Evolutionary conservation across 2,113 vertebrate species (phyloP).

Genomic region (Epinephelus cyanopodus): DNA sequence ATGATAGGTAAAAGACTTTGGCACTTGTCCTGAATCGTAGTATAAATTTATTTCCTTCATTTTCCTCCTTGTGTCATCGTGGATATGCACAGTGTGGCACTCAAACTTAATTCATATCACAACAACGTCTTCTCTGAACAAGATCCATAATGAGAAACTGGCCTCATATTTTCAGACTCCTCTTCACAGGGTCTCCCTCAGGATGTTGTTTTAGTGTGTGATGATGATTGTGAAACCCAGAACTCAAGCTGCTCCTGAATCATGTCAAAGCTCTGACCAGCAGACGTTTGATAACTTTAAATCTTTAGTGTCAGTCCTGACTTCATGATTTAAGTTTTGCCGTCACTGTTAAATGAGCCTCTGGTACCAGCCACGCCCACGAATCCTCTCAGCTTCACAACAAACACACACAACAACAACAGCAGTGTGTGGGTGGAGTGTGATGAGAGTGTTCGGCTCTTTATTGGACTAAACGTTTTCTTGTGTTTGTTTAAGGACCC

Average conservation of each 20-base stretch:
- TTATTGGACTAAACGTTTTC: not conserved
- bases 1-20: no score
- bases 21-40: not conserved
- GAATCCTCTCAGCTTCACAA: not conserved
- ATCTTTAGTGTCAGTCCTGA: not conserved
- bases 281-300: no score
- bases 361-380: no score
- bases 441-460: not conserved
- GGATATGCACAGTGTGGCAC: no score
- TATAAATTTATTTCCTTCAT: not conserved
- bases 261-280: not conserved
- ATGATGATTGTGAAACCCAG: constrained; percentile 2
- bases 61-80: not conserved
- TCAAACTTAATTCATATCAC: not conserved
- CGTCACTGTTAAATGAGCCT: not conserved
- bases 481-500: not conserved
- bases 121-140: not conserved
- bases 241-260: not conserved
- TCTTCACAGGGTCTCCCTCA: not conserved
- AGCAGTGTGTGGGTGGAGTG: not conserved
- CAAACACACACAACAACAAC: not conserved
- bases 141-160: not conserved
- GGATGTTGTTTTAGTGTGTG: not conserved
- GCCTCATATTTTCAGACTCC: not conserved
- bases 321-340: not conserved